phyloP scores from a whole-genome alignment of 53 echinoderm and acorn worm genomes.

The Apostichopus leukothele region DNA sequence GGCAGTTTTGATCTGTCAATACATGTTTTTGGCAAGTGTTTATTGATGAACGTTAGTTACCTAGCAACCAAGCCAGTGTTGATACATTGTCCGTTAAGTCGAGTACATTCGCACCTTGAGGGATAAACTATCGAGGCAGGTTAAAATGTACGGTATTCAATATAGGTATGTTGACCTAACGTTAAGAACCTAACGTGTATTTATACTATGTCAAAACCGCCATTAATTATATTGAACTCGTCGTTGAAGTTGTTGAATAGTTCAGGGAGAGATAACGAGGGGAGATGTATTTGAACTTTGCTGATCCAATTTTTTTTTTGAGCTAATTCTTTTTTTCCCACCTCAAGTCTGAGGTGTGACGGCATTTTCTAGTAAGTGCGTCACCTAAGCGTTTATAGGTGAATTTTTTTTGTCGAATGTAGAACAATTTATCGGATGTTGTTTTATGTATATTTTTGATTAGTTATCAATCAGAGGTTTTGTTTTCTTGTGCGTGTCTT shows the following conservation, averaged over 20 bases:
- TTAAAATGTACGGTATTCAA: not conserved
- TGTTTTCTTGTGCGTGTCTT: no score
- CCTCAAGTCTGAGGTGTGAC: no score
- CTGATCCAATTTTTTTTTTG: not conserved
- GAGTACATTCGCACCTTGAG: not conserved
- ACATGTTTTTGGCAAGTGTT: constrained; percentile 23
- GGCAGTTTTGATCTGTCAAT: not conserved
- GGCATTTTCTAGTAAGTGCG: no score
- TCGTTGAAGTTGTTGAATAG: not conserved
- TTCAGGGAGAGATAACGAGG: not conserved
- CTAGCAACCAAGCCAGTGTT: constrained; percentile 16
- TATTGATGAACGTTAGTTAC: constrained; percentile 9
- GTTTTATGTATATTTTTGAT: no score
- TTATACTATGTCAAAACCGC: not conserved
- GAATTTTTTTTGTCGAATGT: no score
- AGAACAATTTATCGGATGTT: no score
- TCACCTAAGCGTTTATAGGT: no score
- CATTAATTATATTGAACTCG: not conserved
- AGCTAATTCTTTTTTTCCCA: no score
- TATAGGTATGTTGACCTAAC: constrained; percentile 5
- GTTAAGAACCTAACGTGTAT: constrained; percentile 5
- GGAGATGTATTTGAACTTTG: not conserved
- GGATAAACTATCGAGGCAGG: constrained; percentile 4
- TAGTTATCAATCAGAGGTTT: no score
- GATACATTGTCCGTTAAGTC: constrained; percentile 26